Evolutionary conservation across 2,113 vertebrate genomes (phyloP).

Genomic region (Caloenas nicobarica): DNA sequence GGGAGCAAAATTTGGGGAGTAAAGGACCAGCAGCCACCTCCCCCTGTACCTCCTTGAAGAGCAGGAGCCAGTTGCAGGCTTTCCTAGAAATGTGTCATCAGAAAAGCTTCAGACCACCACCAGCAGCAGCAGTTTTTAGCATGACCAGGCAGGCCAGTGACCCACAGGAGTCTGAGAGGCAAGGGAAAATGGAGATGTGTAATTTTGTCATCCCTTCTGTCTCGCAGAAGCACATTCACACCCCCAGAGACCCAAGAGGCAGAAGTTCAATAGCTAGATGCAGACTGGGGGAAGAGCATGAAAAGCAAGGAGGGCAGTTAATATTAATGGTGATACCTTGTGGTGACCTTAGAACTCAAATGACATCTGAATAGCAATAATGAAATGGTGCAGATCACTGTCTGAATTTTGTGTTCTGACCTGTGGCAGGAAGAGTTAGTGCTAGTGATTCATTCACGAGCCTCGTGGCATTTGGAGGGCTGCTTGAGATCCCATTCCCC

Average conservation of each 20-base stretch:
- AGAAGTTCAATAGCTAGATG: background rate
- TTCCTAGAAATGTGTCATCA: background rate
- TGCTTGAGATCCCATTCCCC: background rate
- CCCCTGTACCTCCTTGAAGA: background rate
- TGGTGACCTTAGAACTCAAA: background rate
- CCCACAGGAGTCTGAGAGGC: background rate
- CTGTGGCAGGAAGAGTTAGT: background rate
- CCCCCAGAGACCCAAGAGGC: background rate
- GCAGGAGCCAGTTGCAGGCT: background rate
- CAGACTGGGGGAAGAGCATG: fast-evolving
- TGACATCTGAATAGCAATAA: background rate
- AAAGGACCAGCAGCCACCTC: background rate
- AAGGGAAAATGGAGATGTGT: background rate
- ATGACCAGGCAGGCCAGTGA: background rate
- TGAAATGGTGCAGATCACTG: background rate
- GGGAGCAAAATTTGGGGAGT: background rate
- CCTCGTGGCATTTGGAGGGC: background rate
- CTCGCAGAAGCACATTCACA: fast-evolving
- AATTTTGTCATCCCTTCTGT: background rate
- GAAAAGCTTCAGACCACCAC: background rate
- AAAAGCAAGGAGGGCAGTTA: background rate
- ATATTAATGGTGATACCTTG: background rate
- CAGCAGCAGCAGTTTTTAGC: background rate
- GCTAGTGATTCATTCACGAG: background rate
- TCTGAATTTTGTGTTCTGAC: background rate